These are phyloP conservation scores for Drosophila sp. DNA, from an alignment of 1,140 invertebrate genomes.

Conservation along the genomic window DNA sequence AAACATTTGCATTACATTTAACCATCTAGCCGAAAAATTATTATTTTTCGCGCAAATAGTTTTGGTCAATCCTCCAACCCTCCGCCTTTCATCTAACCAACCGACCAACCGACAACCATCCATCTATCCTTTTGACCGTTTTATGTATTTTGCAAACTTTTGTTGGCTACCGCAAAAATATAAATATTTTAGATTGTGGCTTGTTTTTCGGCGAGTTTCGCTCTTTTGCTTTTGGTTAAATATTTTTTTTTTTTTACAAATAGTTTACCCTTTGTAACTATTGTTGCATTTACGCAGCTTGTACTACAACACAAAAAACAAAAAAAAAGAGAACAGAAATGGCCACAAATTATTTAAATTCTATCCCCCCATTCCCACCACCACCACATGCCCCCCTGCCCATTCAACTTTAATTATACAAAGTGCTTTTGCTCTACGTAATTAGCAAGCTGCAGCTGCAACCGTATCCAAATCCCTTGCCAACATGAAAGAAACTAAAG, in stretches of 20 bases:
- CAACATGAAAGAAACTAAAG: conserved; percentile 25
- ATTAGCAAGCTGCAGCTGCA: conserved; percentile 57
- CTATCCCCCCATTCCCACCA: conserved; percentile 1
- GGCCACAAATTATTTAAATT: conserved; percentile 62
- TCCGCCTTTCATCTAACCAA: conserved; percentile 22
- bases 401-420: conserved; percentile 66
- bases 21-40: conserved; percentile 55
- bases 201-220: conserved; percentile 52
- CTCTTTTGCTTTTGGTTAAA: conserved; percentile 35
- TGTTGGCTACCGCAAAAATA: conserved; percentile 64
- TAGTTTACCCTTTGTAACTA: conserved; percentile 38
- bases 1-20: conserved; percentile 71
- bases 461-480: conserved; percentile 44
- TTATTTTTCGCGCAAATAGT: conserved; percentile 58
- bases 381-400: not conserved
- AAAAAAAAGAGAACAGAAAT: conserved; percentile 40
- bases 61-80: conserved; percentile 31
- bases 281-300: conserved; percentile 8
- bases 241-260: conserved; percentile 42
- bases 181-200: conserved; percentile 77
- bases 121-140: conserved; percentile 50
- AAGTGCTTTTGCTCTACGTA: conserved; percentile 59
- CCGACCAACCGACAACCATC: not conserved
- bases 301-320: conserved; percentile 4
- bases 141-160: conserved; percentile 38